phyloP scores from a whole-genome alignment of 2,797 vertebrate genomes.

The Sparidentex hasta region DNA sequence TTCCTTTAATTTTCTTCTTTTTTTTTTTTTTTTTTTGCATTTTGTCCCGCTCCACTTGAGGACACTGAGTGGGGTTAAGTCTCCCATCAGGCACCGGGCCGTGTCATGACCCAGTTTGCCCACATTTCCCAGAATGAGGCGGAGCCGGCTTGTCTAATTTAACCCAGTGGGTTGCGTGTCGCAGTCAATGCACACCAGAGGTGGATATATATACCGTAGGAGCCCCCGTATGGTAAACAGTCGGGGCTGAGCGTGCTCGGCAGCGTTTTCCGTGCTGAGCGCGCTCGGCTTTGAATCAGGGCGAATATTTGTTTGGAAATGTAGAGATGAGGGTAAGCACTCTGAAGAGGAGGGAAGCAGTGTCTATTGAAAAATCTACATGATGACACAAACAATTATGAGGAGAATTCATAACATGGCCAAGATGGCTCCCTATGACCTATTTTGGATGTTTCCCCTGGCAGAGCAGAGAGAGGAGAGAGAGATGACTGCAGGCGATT shows the following conservation, averaged over 20 bases:
- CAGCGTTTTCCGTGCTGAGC: conserved; percentile 43
- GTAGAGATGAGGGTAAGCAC: conserved; percentile 76
- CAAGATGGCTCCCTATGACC: conserved; percentile 81
- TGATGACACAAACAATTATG: conserved; percentile 83
- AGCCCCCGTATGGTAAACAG: conserved; percentile 47
- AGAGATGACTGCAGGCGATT: conserved; percentile 44
- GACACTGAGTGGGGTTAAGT: neutral
- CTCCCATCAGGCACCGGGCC: conserved; percentile 31
- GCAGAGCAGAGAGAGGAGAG: conserved; percentile 30
- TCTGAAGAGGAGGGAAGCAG: conserved; percentile 77
- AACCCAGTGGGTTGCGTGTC: conserved; percentile 46
- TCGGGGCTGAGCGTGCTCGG: neutral
- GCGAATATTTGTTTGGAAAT: conserved; percentile 80
- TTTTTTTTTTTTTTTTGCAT: neutral
- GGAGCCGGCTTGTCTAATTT: conserved; percentile 53
- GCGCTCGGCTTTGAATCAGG: conserved; percentile 53
- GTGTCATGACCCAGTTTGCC: conserved; percentile 46
- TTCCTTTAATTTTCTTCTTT: neutral
- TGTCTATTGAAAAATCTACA: conserved; percentile 79
- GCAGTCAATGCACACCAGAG: conserved; percentile 18
- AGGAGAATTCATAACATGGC: conserved; percentile 78
- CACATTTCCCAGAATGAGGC: conserved; percentile 60
- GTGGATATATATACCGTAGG: conserved; percentile 26
- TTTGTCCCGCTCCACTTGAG: neutral
- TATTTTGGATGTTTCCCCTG: conserved; percentile 77